Base-by-base conservation (phyloP, 2,113 vertebrate species). In the Hippoglossus stenolepis region DNA sequence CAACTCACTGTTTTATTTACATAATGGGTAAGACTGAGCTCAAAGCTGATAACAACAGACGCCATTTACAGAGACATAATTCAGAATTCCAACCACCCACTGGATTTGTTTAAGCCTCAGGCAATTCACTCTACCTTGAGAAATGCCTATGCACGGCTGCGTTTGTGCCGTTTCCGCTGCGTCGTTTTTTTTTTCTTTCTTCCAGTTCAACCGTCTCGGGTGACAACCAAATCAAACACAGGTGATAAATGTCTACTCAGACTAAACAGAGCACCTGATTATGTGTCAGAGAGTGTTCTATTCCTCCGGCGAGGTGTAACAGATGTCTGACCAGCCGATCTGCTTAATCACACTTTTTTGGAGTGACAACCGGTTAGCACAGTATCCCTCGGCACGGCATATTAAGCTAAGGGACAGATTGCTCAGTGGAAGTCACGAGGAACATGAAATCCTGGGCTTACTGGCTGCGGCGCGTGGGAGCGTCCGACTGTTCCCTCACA, bases 321-420 rank as follows among this genome's bases (percentile, higher is more conserved):
- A 91, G 87, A 93, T 91, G 88, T 88, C 85, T 87, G 87, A 87
- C 85, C 85, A 84, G 87, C 77, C 85, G 65, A 67, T 88, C 87
- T 84, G 85, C 81, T 91, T 91, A 83, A 91, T 91, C 87, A 83
- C 75, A 85, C 77, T 78, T 87, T 54, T 90, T 89, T 86, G 75
- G 75, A 90, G 77, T 84, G 80, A 82, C 87, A 89, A 66, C 71
- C 79, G 70, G 83, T 89, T 86, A 88, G 70, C 77, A 58, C 45
- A 60, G 51, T 43, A 63, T 87, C 83, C 80, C 80, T 51, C 51
- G 82, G 65, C 77, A 80, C 83, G 69, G 38, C 57, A 38, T 51
- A 72, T 86, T 86, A 83, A 70, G 35, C 82, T 53, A 70, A 63
- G 69, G 80, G 70, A 86, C 85, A 79, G 79, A 88, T 69, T 90